phyloP scores from a whole-genome alignment of 2,113 vertebrate genomes.

The Odontesthes bonariensis region DNA sequence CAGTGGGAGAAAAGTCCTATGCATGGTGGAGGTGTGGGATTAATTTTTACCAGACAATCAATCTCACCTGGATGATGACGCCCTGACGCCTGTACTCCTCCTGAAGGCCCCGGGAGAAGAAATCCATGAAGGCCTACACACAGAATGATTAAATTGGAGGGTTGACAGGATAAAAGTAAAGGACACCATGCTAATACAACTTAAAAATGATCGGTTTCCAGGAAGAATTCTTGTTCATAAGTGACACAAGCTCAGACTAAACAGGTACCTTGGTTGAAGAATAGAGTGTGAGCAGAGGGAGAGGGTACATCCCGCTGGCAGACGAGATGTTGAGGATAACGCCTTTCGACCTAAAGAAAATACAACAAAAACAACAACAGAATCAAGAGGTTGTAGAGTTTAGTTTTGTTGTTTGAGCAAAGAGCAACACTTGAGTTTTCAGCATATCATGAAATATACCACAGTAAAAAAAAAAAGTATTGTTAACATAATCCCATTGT shows the following conservation, averaged over 20 bases:
- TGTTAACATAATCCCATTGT: too few relatives aligned
- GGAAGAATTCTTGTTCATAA: not conserved
- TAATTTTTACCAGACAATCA: not conserved
- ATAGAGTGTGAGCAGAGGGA: conserved; percentile 91
- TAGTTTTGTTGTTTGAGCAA: too few relatives aligned
- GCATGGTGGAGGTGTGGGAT: not conserved
- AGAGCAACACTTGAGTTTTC: not conserved
- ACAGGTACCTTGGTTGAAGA: conserved; percentile 89
- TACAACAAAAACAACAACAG: not conserved
- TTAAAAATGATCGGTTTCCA: not conserved
- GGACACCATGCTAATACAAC: not conserved
- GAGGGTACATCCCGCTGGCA: conserved; percentile 83
- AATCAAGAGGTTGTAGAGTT: too few relatives aligned
- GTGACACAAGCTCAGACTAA: not conserved
- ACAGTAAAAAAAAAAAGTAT: not conserved
- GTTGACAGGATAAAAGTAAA: not conserved
- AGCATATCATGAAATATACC: not conserved
- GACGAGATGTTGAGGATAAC: conserved; percentile 94
- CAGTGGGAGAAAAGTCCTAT: too few relatives aligned
- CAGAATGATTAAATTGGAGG: not conserved
- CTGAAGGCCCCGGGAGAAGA: conserved; percentile 91
- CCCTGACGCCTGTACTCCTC: conserved; percentile 92
- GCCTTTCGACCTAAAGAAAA: conserved; percentile 84
- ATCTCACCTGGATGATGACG: conserved; percentile 93
- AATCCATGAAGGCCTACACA: conserved; percentile 92